Evolutionary conservation across 2,888 invertebrate species (phyloP).

Genomic region (Stenurella melanura): DNA sequence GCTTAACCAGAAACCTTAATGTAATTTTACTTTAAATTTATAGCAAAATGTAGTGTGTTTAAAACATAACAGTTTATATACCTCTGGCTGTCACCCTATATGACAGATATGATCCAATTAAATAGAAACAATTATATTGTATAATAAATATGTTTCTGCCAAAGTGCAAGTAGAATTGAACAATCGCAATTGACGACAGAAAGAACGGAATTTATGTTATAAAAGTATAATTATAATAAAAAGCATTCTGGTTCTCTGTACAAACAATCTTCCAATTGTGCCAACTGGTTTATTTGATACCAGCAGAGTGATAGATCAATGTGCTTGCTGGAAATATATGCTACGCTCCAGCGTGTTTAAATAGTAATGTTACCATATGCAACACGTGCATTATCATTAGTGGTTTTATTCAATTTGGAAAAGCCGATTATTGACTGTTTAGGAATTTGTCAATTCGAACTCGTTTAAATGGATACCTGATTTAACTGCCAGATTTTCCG

Average conservation of each 20-base stretch:
- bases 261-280: neutral
- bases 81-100: too few species aligned
- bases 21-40: too few species aligned
- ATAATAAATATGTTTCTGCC: too few species aligned
- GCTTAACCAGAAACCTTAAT: too few species aligned
- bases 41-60: too few species aligned
- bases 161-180: too few species aligned
- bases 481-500: slow-evolving; percentile 31
- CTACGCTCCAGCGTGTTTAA: slow-evolving; percentile 19
- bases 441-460: slow-evolving; percentile 37
- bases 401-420: slow-evolving; percentile 42
- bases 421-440: slow-evolving; percentile 40
- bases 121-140: too few species aligned
- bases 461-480: slow-evolving; percentile 25
- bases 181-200: too few species aligned
- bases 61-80: too few species aligned
- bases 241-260: neutral
- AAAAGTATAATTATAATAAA: neutral
- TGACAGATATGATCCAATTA: too few species aligned
- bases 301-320: slow-evolving; percentile 10
- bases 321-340: neutral
- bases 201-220: neutral
- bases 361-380: slow-evolving; percentile 27
- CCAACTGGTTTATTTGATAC: neutral
- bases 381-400: slow-evolving; percentile 39